Percentiles rank a stretch among this genome's conserved stretches.
phyloP scores from a whole-genome alignment of 2,113 vertebrate species.

The Pholis gunnellus region DNA sequence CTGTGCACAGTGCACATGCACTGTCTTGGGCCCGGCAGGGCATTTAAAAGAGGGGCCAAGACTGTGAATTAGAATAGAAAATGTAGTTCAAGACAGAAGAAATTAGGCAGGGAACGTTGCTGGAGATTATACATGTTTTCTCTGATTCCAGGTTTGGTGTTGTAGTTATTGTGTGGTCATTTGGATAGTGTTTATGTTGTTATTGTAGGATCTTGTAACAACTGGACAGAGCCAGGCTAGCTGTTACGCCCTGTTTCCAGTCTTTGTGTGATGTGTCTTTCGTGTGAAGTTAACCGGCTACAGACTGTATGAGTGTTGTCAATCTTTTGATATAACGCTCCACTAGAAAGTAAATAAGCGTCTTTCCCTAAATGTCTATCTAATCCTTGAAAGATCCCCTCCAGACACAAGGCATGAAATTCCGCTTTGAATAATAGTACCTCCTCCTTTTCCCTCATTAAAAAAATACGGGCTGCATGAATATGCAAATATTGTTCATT shows the following conservation, averaged over 20 bases:
- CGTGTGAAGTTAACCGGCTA: not conserved
- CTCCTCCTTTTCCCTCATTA: not conserved
- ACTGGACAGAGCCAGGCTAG: not conserved
- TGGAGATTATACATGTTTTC: not conserved
- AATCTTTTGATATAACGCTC: not conserved
- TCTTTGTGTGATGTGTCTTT: not conserved
- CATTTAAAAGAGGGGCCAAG: not conserved
- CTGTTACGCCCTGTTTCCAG: not conserved
- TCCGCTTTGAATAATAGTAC: not conserved
- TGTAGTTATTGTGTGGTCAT: constrained; percentile 28
- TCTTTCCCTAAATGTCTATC: not conserved
- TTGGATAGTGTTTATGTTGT: constrained; percentile 43
- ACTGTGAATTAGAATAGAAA: not conserved
- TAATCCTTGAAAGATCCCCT: not conserved
- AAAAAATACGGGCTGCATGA: not conserved
- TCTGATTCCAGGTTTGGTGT: constrained; percentile 10
- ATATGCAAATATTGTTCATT: not conserved
- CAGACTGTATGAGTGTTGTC: not conserved
- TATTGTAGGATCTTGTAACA: constrained; percentile 11
- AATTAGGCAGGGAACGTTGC: not conserved
- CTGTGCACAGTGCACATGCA: not conserved
- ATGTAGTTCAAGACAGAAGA: constrained; percentile 4
- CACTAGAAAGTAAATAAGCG: not conserved
- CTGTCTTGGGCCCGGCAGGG: not conserved
- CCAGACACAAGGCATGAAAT: not conserved